Percentiles rank a stretch among this genome's conserved stretches.
Conservation (phyloP, 2,113 vertebrate species). For the Rhinopomastus cyanomelas region DNA sequence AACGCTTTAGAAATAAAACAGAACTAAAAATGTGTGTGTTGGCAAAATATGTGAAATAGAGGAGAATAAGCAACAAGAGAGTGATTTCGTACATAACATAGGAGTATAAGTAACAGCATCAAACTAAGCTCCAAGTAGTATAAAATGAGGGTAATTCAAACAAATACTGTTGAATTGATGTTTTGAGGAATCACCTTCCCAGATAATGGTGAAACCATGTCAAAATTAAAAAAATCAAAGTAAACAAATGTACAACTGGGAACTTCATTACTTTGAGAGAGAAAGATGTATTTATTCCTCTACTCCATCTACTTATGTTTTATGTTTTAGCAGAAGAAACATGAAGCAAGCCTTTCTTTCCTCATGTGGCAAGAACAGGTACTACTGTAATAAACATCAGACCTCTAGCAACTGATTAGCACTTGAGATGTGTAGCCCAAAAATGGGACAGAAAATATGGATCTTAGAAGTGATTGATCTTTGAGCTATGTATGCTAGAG, state of each 20-base stretch:
- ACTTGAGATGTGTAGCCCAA: background rate
- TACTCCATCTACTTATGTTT: background rate
- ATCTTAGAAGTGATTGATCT: conserved; percentile 41
- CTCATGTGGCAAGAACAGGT: background rate
- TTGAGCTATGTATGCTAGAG: conserved; percentile 3
- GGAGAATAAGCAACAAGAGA: background rate
- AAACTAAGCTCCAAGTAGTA: conserved; percentile 17
- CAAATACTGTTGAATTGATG: background rate
- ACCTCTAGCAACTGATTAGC: background rate
- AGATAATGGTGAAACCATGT: background rate
- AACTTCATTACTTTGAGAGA: background rate
- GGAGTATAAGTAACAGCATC: background rate
- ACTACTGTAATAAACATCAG: background rate
- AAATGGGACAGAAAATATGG: background rate
- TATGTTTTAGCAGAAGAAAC: background rate
- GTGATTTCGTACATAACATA: background rate
- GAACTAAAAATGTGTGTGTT: background rate
- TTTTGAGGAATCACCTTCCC: conserved; percentile 10
- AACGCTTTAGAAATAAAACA: background rate
- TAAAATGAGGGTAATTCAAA: conserved; percentile 9
- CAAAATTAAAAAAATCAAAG: conserved; percentile 12
- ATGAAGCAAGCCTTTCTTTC: background rate
- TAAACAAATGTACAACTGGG: background rate
- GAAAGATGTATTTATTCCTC: background rate
- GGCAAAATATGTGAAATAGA: background rate